phyloP scores from a whole-genome alignment of 1,140 invertebrate species.

The Drusus annulatus region DNA sequence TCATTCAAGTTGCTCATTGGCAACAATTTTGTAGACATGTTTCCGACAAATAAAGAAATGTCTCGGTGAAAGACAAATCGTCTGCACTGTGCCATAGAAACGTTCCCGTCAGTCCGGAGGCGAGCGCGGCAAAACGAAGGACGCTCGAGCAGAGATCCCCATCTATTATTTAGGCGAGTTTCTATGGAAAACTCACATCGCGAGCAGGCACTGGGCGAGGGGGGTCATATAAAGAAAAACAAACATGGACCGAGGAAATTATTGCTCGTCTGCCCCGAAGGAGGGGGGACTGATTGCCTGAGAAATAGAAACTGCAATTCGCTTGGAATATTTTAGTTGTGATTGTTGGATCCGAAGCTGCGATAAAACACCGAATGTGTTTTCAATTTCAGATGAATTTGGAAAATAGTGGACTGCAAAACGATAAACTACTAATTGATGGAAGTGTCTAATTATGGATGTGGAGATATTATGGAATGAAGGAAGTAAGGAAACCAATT shows the following conservation, averaged over 20 bases:
- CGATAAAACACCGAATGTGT: too few species aligned
- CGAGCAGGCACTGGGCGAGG: neutral
- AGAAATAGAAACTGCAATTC: too few species aligned
- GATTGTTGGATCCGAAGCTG: too few species aligned
- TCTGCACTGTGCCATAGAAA: slow-evolving; percentile 19
- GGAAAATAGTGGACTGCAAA: too few species aligned
- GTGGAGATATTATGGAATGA: too few species aligned
- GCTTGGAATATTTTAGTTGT: too few species aligned
- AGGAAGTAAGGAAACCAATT: too few species aligned
- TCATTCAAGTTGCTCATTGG: too few species aligned
- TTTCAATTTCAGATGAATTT: too few species aligned
- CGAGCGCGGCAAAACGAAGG: slow-evolving; percentile 52
- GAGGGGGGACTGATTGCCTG: neutral
- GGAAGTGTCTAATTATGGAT: too few species aligned
- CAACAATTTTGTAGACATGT: too few species aligned
- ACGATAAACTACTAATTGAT: too few species aligned
- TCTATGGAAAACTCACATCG: slow-evolving; percentile 32
- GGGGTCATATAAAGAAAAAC: slow-evolving; percentile 52
- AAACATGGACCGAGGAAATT: slow-evolving; percentile 48
- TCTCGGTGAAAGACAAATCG: slow-evolving; percentile 8
- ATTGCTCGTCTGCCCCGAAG: slow-evolving; percentile 30
- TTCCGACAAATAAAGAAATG: neutral
- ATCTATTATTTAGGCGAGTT: slow-evolving; percentile 47
- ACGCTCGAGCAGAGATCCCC: slow-evolving; percentile 42
- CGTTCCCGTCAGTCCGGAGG: slow-evolving; percentile 42